Evolutionary conservation across 2,113 vertebrate species (phyloP), one percentile per base, ranked within the genome.

Genomic region (Mesitornis unicolor): DNA sequence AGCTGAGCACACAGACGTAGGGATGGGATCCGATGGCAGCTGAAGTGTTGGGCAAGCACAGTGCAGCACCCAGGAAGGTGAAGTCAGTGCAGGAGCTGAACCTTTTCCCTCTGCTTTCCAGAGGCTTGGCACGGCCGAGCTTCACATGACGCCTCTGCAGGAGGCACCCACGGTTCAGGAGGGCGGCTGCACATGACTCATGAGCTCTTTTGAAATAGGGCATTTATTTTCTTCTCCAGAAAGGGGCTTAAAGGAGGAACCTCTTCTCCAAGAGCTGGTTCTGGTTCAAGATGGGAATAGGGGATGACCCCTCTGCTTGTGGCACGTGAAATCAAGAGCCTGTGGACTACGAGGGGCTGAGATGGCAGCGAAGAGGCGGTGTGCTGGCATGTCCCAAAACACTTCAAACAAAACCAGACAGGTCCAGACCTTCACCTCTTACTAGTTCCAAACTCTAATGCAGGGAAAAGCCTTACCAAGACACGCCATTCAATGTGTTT

Each of bases 101-200:
- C 16, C 10, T 28, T 87, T 57, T 40, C 73, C 87, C 76, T 48
- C 35, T 38, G 50, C 42, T 10, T 87, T 82, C 74, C 89, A 67
- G 71, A 76, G 79, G 22, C 59, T n/a, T 88, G 76, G 92, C 85
- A 79, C 11, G 76, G 90, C 86, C 75, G 59, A 82, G 82, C n/a
- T 70, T 56, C 96, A 74, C 63, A 56, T 78, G 94, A 87, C 60
- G 28, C 26, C 82, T 50, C 84, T 0, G 25, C 79, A 3, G 0
- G 79, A 95, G 95, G 93, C 95, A 83, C 16, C 86, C 59, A 17
- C 4, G 12, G 76, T 15, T 77, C 89, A 35, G 93, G 89, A 95
- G 95, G 96, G 96, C 9, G 50, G 85, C 51, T 16, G 18, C 91
- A 25, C 57, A 31, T 92, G 95, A 97, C 91, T 96, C 95, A 92